Evolutionary conservation across 2,888 invertebrate genomes (phyloP), one percentile per base, ranked within the genome.

Genomic region (Punctoribates punctum): DNA sequence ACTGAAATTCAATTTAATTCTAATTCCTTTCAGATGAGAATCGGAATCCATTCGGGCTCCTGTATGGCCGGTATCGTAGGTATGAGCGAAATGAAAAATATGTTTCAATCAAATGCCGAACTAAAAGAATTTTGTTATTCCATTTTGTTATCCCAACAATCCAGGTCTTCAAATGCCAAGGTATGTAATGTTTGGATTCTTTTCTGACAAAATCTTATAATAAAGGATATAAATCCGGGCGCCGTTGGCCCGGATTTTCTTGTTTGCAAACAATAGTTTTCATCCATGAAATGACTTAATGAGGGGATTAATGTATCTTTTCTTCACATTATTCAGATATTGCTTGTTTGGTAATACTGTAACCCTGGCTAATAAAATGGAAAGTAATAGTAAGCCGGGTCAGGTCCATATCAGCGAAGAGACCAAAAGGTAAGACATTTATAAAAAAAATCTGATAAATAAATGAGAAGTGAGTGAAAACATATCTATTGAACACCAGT

Each of bases 311-410:
- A 48, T 9, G 48, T 9, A 6, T 57, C 20, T 6, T 20, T 57
- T 57, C 4, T 34, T 34, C 34, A 4, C 34, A 34, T 20, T 20
- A 17, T 20, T 77, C 11, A 74, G 79, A 13, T 79, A 79, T 51
- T 80, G 78, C 72, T 67, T 79, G 13, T 78, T 79, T 67, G 79
- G 79, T 6, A 76, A 80, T 67, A 78, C 79, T 3, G 78, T 79
- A 13, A 79, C 79, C 2, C 27, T 78, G n/a, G 79, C 79, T 4
- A 79, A 77, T 72, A 76, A 77, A 29, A 75, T 79, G 75, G 80
- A 79, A 38, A 77, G 75, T 60, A 76, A 73, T 46, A 75, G 79
- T 54, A 23, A 57, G 27, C 79, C 77, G 8, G 79, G 77, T 25
- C 67, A 75, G 62, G 77, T 79, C 25, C 78, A 79, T 38, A 77